These are phyloP conservation scores for Eulemur coronatus DNA, from an alignment of 2,797 vertebrate species.

Conservation along the genomic window DNA sequence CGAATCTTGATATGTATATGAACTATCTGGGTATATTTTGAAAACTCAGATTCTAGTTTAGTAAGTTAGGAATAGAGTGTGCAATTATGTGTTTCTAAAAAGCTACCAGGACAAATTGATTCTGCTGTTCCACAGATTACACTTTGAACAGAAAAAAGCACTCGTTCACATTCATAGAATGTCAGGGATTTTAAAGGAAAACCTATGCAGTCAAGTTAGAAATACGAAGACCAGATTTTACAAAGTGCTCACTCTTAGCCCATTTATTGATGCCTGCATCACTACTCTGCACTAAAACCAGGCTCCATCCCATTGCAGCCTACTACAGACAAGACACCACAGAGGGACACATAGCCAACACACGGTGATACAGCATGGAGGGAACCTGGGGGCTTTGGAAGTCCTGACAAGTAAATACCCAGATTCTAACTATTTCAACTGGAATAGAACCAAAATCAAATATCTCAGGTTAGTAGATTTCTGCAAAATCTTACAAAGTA, in stretches of 20 bases:
- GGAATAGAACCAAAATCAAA: slow-evolving; percentile 91
- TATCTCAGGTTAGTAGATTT: slow-evolving; percentile 87
- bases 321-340: neutral
- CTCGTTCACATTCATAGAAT: neutral
- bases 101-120: neutral
- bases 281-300: neutral
- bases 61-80: neutral
- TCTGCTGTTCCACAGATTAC: neutral
- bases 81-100: neutral
- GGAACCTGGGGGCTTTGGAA: slow-evolving; percentile 84
- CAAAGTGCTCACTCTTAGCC: neutral
- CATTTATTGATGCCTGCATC: neutral
- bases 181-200: neutral
- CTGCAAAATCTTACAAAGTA: slow-evolving; percentile 74
- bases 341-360: neutral
- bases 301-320: neutral
- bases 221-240: neutral
- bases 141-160: neutral
- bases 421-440: slow-evolving; percentile 88
- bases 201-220: neutral
- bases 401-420: slow-evolving; percentile 88
- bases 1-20: neutral
- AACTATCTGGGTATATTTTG: neutral
- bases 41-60: neutral
- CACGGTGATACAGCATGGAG: neutral